Evolutionary conservation across 2,113 vertebrate species (phyloP), one percentile per base, ranked within the genome.

Genomic region (Mustelus asterias): DNA sequence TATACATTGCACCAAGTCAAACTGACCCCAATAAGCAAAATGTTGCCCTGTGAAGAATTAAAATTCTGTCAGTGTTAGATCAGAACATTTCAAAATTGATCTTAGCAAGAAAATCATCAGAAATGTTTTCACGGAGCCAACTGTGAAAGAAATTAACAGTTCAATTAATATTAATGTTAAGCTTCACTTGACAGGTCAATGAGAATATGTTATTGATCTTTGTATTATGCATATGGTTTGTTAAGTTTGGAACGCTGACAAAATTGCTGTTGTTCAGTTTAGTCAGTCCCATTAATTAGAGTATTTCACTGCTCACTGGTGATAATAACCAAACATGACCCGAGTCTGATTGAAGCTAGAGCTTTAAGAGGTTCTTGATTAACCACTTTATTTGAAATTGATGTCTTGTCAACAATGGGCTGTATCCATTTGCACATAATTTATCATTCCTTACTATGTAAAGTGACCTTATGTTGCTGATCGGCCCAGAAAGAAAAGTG

Each of bases 241-340:
- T 94, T 94, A 67, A 94, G 41, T 94, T 94, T 94, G 18, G 65
- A 94, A 67, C 67, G 26, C 41, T 94, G 37, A 44, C 92, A 94
- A 69, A 65, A 94, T 67, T 69, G 63, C 63, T 94, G 37, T 69
- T n/a, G 65, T 94, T 69, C 92, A 94, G 37, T 94, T 94, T 69
- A 94, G 63, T 37, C 18, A 44, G 92, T 11, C 26, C 20, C 92
- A 94, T 70, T 94, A 69, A 69, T 69, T 94, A 67, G 63, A 41
- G 37, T 94, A 8, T 94, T 69, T 94, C 92, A 69, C 63, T 94
- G 92, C 37, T 94, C n/a, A 20, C 41, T 69, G 37, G 65, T 69
- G 92, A 94, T 70, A 94, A 94, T 94, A 94, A 70, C 92, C 65
- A 94, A 94, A 69, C 92, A 94, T 94, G 92, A 94, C 92, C 92